Percentiles rank a stretch among this genome's conserved stretches.
Conservation (phyloP, 2,113 vertebrate genomes). For the Notarius quadriscutis region DNA sequence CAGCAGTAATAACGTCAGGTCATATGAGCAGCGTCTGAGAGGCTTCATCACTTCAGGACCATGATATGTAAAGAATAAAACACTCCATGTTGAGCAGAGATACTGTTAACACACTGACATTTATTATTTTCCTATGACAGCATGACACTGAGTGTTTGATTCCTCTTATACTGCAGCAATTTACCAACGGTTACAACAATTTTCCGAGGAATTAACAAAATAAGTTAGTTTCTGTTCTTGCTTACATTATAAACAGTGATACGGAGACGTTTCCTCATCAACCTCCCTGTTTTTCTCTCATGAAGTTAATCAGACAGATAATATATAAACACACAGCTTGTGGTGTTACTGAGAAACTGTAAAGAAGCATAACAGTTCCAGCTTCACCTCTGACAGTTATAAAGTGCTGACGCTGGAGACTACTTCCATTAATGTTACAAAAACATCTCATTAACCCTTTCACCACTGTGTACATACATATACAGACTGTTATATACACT, state of each 20-base stretch:
- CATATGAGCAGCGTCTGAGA: neutral
- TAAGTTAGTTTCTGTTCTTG: neutral
- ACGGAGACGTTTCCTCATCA: neutral
- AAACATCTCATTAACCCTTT: neutral
- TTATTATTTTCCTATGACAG: neutral
- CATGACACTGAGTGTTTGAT: neutral
- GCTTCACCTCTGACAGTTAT: neutral
- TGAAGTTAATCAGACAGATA: neutral
- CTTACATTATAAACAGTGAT: neutral
- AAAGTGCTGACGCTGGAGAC: neutral
- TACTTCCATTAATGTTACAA: neutral
- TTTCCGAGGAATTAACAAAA: neutral
- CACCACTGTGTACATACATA: too few relatives aligned
- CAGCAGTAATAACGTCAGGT: conserved; percentile 45
- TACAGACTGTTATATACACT: too few relatives aligned
- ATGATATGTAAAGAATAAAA: neutral
- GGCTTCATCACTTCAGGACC: neutral
- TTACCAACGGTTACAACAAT: neutral
- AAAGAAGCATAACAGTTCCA: neutral
- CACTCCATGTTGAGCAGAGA: neutral
- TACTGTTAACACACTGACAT: neutral
- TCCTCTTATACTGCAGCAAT: neutral
- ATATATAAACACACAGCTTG: neutral
- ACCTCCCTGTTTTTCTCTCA: neutral
- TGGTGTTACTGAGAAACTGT: neutral